These are phyloP conservation scores for Agapornis canus DNA, from an alignment of 2,797 vertebrate genomes.

Conservation along the genomic window DNA sequence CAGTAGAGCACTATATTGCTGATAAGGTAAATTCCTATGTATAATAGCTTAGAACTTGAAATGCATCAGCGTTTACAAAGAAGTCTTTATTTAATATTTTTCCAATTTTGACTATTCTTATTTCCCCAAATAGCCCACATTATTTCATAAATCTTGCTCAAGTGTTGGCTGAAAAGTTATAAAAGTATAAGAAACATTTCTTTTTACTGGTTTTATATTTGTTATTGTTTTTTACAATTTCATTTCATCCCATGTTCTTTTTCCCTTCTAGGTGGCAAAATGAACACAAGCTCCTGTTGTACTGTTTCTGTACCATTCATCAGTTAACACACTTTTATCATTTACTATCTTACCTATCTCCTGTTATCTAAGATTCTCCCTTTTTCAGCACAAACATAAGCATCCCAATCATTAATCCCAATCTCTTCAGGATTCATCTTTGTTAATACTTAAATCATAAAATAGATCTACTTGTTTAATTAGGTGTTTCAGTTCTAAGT, in stretches of 20 bases:
- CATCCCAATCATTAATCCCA: neutral
- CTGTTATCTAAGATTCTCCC: neutral
- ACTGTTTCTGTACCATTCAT: neutral
- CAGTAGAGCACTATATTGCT: neutral
- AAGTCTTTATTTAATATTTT: neutral
- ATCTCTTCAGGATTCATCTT: neutral
- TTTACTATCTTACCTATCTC: neutral
- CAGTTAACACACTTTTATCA: neutral
- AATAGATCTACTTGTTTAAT: neutral
- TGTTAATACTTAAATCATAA: neutral
- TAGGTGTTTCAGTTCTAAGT: neutral
- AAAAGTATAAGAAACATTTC: neutral
- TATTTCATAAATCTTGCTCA: neutral
- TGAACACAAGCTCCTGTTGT: neutral
- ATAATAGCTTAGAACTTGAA: neutral
- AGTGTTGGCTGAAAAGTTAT: neutral
- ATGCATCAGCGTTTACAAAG: fast-evolving
- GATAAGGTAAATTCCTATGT: neutral
- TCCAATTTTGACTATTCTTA: neutral
- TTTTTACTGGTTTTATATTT: neutral
- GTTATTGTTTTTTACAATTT: neutral
- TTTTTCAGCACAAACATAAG: neutral
- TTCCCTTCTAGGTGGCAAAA: neutral
- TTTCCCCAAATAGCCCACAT: neutral
- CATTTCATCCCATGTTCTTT: neutral